Conservation (phyloP, 53 echinoderm and acorn worm species). For the Stichopus horrens region DNA sequence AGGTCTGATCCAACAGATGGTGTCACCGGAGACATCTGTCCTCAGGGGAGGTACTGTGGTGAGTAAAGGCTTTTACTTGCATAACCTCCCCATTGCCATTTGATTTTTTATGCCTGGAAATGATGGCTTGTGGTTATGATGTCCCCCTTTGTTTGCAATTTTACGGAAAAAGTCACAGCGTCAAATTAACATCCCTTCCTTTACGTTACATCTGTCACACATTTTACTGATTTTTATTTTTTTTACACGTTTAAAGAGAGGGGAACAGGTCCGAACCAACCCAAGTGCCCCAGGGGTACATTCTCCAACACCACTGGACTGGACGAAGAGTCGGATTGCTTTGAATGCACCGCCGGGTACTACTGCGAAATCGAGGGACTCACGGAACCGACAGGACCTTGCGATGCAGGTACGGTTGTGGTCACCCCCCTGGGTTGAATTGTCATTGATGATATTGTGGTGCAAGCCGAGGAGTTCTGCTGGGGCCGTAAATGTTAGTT, state of each 20-base stretch:
- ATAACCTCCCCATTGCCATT: no score
- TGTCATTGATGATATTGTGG: no score
- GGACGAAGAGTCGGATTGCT: constrained; percentile 60
- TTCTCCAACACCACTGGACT: constrained; percentile 85
- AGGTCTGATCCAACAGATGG: constrained; percentile 89
- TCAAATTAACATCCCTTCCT: no score
- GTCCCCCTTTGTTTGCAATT: no score
- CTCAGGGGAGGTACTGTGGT: constrained; percentile 87
- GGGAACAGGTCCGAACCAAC: constrained; percentile 91
- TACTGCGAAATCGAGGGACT: constrained; percentile 89
- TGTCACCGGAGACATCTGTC: constrained; percentile 83
- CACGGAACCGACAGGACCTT: constrained; percentile 72
- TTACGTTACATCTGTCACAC: no score
- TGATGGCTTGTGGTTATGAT: no score
- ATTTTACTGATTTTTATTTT: not conserved
- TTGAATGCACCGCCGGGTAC: constrained; percentile 80
- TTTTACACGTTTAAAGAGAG: constrained; percentile 12
- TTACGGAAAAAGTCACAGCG: no score
- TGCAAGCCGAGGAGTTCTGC: no score
- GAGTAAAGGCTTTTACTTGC: not conserved
- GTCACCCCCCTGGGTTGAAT: not conserved
- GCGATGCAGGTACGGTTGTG: constrained; percentile 71
- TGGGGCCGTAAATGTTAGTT: no score
- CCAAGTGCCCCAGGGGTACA: constrained; percentile 74
- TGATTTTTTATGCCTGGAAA: no score